Percentiles rank a stretch among this genome's conserved stretches.
Evolutionary conservation across 2,113 vertebrate species (phyloP).

Genomic region (Pseudopipra pipra): DNA sequence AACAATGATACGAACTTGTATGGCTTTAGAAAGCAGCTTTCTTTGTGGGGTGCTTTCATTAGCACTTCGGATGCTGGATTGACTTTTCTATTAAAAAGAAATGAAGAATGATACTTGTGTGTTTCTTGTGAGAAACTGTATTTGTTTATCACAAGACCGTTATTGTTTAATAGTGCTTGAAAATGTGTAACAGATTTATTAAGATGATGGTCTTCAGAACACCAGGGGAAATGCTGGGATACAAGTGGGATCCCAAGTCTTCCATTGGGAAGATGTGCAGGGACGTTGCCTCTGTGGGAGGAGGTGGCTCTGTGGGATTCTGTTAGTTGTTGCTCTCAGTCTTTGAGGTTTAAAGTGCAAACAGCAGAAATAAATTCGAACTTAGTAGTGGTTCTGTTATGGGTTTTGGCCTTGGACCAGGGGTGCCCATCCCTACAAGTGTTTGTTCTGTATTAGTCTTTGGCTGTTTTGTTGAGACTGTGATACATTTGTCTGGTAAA

Average conservation of each 20-base stretch:
- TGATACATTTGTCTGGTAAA: not conserved
- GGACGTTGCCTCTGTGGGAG: not conserved
- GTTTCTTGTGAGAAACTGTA: not conserved
- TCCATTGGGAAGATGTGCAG: rapidly evolving
- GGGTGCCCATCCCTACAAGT: not conserved
- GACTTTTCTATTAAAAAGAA: not conserved
- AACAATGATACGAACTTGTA: rapidly evolving
- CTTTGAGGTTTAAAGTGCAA: not conserved
- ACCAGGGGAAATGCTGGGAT: not conserved
- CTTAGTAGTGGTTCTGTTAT: rapidly evolving
- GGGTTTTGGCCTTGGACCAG: not conserved
- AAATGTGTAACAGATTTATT: not conserved
- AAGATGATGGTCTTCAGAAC: not conserved
- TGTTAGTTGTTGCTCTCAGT: not conserved
- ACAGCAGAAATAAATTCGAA: not conserved
- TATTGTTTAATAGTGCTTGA: not conserved
- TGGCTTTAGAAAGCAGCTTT: not conserved
- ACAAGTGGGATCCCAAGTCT: not conserved
- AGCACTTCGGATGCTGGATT: not conserved
- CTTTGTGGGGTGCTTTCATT: rapidly evolving
- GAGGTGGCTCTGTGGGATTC: not conserved
- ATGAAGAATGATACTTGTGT: not conserved
- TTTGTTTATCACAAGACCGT: not conserved
- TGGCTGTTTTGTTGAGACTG: not conserved
- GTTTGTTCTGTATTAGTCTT: not conserved